Percentiles rank a stretch among this genome's conserved stretches.
Evolutionary conservation across 1,140 invertebrate species (phyloP).

Genomic region (Drosophila carrolli): DNA sequence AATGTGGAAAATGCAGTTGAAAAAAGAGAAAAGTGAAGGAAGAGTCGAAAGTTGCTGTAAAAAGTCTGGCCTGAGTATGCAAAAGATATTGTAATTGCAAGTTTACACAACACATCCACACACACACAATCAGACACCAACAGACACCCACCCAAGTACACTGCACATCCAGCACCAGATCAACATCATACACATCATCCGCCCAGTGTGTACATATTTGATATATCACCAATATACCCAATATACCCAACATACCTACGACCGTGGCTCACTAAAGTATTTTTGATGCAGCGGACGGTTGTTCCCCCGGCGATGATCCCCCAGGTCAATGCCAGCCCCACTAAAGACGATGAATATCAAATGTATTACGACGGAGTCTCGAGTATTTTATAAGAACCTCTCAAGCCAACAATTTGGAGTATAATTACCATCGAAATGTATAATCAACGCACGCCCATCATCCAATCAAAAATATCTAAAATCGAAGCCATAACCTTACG

Average conservation of each 20-base stretch:
- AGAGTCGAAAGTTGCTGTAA: conserved; percentile 43
- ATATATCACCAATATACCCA: conserved; percentile 22
- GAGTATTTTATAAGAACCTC: conserved; percentile 71
- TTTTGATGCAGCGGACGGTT: conserved; percentile 58
- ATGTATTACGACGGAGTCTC: conserved; percentile 76
- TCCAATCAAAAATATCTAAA: conserved; percentile 42
- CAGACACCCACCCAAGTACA: conserved; percentile 11
- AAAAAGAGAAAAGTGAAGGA: conserved; percentile 18
- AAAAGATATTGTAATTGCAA: conserved; percentile 74
- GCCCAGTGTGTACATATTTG: conserved; percentile 27
- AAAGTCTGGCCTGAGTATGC: conserved; percentile 65
- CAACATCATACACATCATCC: conserved; percentile 14
- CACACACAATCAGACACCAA: conserved; percentile 30
- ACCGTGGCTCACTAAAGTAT: conserved; percentile 72
- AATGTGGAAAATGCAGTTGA: conserved; percentile 44
- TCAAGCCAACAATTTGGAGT: conserved; percentile 38
- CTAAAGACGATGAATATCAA: conserved; percentile 62
- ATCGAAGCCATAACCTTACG: conserved; percentile 27
- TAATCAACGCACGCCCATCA: conserved; percentile 45
- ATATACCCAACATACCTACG: conserved; percentile 24
- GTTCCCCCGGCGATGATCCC: conserved; percentile 40
- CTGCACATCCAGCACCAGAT: conserved; percentile 32
- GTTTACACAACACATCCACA: conserved; percentile 48
- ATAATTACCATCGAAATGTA: conserved; percentile 35
- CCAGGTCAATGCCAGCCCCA: conserved; percentile 38